Conservation (phyloP, 2,113 vertebrate species). For the Pampusana beccarii region DNA sequence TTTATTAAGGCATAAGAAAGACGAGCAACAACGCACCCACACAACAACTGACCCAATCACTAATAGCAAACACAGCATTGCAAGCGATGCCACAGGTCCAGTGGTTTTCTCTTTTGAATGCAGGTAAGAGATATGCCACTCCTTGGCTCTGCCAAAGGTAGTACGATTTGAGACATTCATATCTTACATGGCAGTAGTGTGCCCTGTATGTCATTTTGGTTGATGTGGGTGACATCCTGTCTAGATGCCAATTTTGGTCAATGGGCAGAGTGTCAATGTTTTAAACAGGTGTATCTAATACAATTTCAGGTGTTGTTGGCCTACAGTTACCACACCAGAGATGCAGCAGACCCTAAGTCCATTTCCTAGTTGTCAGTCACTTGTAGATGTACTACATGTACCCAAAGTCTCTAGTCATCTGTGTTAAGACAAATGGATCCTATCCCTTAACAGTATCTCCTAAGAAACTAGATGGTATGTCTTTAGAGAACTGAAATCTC, state of each 20-base stretch:
- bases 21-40: background rate
- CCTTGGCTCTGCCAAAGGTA: background rate
- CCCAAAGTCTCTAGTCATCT: background rate
- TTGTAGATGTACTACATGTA: background rate
- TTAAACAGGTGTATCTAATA: background rate
- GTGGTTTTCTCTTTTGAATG: background rate
- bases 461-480: background rate
- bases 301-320: background rate
- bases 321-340: background rate
- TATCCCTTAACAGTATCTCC: background rate
- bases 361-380: background rate
- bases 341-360: background rate
- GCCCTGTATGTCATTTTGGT: background rate
- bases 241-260: background rate
- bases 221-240: background rate
- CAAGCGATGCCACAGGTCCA: background rate
- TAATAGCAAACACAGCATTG: background rate
- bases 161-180: background rate
- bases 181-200: background rate
- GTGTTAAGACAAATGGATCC: background rate
- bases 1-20: background rate
- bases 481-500: background rate
- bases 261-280: background rate
- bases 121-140: background rate
- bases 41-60: accelerated